These are phyloP conservation scores for Gila robusta DNA, from an alignment of 2,797 vertebrate species.

Conservation along the genomic window DNA sequence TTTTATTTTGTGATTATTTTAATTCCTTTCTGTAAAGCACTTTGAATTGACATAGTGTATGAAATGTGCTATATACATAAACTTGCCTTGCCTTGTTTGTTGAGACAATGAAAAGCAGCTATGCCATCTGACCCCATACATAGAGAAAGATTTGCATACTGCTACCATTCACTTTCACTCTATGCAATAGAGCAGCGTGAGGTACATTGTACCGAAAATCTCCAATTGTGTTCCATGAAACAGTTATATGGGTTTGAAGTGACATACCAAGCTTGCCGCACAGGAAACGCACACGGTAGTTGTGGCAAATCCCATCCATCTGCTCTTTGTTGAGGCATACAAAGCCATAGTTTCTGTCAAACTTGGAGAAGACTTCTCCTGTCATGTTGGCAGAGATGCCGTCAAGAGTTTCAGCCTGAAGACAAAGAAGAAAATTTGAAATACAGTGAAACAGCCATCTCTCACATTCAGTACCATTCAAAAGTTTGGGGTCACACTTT, in stretches of 20 bases:
- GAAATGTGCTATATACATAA: too few relatives aligned
- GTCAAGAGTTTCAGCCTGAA: constrained; percentile 84
- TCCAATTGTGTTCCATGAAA: neutral
- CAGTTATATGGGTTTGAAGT: neutral
- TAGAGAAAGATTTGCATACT: neutral
- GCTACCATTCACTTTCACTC: neutral
- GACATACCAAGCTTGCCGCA: constrained; percentile 89
- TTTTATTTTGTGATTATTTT: neutral
- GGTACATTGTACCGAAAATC: neutral
- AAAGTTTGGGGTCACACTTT: neutral
- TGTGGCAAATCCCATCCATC: constrained; percentile 82
- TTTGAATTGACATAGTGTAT: too few relatives aligned
- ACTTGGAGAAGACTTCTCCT: constrained; percentile 87
- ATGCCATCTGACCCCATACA: neutral
- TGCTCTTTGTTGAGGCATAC: constrained; percentile 88
- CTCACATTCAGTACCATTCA: neutral
- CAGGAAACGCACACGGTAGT: constrained; percentile 92
- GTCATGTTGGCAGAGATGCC: constrained; percentile 82
- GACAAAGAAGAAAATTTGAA: constrained; percentile 15
- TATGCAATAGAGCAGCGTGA: neutral
- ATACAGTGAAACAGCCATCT: neutral
- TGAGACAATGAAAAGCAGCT: neutral
- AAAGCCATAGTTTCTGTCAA: constrained; percentile 88
- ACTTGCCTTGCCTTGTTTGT: too few relatives aligned
- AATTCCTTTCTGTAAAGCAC: too few relatives aligned